Evolutionary conservation across 2,888 invertebrate genomes (phyloP), one percentile per base, ranked within the genome.

Genomic region (Diloba caeruleocephala): DNA sequence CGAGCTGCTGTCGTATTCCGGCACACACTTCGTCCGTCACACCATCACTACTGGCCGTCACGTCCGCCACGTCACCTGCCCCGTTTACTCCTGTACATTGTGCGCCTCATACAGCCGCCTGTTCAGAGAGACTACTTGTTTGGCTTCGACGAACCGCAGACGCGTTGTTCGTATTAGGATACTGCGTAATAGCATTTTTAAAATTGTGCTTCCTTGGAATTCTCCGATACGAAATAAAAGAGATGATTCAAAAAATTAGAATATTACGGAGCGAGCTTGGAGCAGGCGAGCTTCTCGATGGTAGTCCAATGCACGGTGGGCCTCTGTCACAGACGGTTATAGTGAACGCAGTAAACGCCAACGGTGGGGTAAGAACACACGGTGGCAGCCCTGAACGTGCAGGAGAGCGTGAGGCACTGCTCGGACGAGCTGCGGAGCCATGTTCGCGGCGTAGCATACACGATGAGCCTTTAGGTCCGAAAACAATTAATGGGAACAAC

Each of bases 221-320:
- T 75, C 94, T 97, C 74, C 95, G 97, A 56, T 97, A 97, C 93
- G 97, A 97, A 94, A 97, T 97, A 81, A 95, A 96, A 70, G 98
- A 98, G 89, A 98, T 98, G 98, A 97, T 98, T 81, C 97, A 97
- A 87, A 98, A 98, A 93, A 98, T 98, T 84, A 96, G 96, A 79
- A 95, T 98, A 83, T 93, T 98, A 60, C 95, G 95, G 76, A 95
- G 94, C 55, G 96, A 96, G 80, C 85, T 95, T 65, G 94, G 95
- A 36, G 91, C 93, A 31, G 91, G 93, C 1, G 94, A 94, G 75
- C 82, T 94, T 29, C 75, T 91, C 15, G 93, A 93, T 32, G 83
- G 90, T 13, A 92, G 92, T 55, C 92, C 92, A 7, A 70, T 92
- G 41, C 92, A 94, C 69, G 92, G 94, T 49, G 92, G 93, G 33